Percentiles rank a stretch among this genome's conserved stretches.
These are phyloP conservation scores for Laticauda laticaudata DNA, from an alignment of 2,113 vertebrate genomes.

Conservation along the genomic window DNA sequence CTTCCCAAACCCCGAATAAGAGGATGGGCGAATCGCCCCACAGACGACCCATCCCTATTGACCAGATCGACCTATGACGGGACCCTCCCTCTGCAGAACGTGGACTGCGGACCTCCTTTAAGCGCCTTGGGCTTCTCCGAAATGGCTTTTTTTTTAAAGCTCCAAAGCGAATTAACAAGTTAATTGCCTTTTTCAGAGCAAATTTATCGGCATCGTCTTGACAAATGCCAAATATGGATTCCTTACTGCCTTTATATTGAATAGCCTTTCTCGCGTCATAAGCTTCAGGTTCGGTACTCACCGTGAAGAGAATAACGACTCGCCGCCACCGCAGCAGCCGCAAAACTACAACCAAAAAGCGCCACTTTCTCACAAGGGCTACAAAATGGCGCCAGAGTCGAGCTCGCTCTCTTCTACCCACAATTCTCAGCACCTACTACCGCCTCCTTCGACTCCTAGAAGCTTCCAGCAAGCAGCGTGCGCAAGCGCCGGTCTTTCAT, in stretches of 20 bases:
- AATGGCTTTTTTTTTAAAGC: background rate
- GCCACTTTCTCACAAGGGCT: background rate
- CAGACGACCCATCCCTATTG: background rate
- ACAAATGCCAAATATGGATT: no score
- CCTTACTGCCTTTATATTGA: background rate
- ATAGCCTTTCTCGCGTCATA: background rate
- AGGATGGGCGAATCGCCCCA: background rate
- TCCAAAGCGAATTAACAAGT: background rate
- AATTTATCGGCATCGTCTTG: background rate
- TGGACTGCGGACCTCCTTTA: background rate
- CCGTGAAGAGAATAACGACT: background rate
- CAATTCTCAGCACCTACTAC: conserved; percentile 40
- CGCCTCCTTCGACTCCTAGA: conserved; percentile 32
- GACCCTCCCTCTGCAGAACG: background rate
- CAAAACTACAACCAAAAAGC: background rate
- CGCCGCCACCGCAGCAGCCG: fast-evolving
- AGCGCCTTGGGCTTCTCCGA: background rate
- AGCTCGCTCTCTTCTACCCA: conserved; percentile 75
- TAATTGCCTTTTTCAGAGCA: background rate
- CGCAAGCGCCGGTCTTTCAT: fast-evolving
- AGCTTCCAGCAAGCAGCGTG: conserved; percentile 45
- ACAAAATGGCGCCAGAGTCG: conserved; percentile 74
- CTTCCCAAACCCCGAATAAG: background rate
- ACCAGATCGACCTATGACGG: background rate
- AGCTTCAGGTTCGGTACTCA: background rate